Evolutionary conservation across 2,797 vertebrate genomes (phyloP).

Genomic region (Pantherophis vulpinus): DNA sequence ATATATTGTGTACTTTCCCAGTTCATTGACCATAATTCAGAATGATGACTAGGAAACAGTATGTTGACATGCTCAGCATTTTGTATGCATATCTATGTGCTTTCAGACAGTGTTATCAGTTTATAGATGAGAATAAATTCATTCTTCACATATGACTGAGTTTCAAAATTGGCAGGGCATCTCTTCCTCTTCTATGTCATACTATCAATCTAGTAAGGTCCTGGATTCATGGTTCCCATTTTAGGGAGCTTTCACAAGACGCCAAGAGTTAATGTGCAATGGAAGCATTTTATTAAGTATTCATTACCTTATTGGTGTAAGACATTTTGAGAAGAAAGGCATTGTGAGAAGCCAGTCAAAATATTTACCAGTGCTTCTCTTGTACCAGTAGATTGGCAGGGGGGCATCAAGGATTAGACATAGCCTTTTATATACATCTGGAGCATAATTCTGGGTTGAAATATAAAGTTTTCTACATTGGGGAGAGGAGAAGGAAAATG

Average conservation of each 20-base stretch:
- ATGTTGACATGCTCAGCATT: neutral
- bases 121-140: neutral
- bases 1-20: neutral
- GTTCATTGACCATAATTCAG: neutral
- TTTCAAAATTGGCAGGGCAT: neutral
- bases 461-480: neutral
- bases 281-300: neutral
- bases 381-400: neutral
- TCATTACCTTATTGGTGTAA: neutral
- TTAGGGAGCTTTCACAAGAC: neutral
- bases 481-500: neutral
- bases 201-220: neutral
- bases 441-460: neutral
- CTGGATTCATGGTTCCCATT: neutral
- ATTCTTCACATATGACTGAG: neutral
- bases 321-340: neutral
- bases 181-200: neutral
- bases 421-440: neutral
- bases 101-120: neutral
- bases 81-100: neutral
- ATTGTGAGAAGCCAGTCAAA: neutral
- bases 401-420: neutral
- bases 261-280: too few relatives aligned
- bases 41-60: neutral
- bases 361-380: neutral